Conservation (phyloP, 2,888 invertebrate species). For the Belgica antarctica region DNA sequence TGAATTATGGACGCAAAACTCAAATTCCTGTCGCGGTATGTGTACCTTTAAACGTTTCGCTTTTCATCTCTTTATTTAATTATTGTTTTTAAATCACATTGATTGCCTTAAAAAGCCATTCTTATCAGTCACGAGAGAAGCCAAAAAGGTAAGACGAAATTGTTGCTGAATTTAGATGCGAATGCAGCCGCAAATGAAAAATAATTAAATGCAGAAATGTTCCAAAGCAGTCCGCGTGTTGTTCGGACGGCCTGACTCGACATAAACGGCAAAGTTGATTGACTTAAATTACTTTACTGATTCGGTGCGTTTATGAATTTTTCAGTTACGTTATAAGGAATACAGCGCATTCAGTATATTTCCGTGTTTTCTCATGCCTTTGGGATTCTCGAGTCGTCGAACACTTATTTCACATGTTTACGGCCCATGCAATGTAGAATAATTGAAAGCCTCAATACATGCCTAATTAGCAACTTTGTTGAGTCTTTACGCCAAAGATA, state of each 20-base stretch:
- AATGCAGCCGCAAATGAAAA: not conserved
- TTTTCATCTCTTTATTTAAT: slow-evolving; percentile 32
- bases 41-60: slow-evolving; percentile 1
- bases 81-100: slow-evolving; percentile 1
- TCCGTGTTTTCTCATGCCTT: not conserved
- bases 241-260: not conserved
- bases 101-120: slow-evolving; percentile 36
- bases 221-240: no score
- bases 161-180: not conserved
- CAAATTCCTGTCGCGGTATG: slow-evolving; percentile 38
- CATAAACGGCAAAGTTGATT: not conserved
- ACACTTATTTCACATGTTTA: not conserved
- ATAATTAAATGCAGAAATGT: no score
- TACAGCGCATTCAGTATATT: not conserved
- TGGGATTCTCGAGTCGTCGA: not conserved
- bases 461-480: slow-evolving; percentile 27
- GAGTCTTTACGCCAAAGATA: not conserved
- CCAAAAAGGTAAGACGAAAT: not conserved
- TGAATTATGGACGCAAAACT: not conserved
- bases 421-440: not conserved
- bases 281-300: not conserved
- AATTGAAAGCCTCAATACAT: not conserved
- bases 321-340: no score
- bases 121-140: not conserved
- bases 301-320: not conserved